Evolutionary conservation across 1,140 invertebrate species (phyloP).

Genomic region (Drosophila punjabiensis): DNA sequence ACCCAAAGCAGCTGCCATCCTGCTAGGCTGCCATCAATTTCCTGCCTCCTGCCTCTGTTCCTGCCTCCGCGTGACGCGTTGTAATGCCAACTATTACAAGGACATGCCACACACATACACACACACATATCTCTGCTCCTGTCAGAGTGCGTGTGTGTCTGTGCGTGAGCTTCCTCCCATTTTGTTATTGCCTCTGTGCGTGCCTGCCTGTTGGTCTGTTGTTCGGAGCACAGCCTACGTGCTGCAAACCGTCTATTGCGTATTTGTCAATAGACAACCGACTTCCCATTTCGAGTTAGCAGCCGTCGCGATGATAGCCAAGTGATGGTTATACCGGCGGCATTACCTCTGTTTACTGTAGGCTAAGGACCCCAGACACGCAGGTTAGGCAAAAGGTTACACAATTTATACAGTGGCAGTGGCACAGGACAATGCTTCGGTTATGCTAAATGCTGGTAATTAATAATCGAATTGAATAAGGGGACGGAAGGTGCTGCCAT

Average conservation of each 20-base stretch:
- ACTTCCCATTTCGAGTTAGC: slow-evolving; percentile 19
- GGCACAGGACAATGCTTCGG: background rate
- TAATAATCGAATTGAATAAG: background rate
- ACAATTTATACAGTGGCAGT: background rate
- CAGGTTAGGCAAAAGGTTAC: slow-evolving; percentile 1
- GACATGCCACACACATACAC: slow-evolving; percentile 50
- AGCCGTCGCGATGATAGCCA: slow-evolving; percentile 13
- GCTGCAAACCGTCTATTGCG: slow-evolving; percentile 67
- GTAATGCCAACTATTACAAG: slow-evolving; percentile 63
- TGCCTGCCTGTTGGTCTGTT: slow-evolving; percentile 37
- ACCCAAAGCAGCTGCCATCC: slow-evolving; percentile 53
- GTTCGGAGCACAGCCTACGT: slow-evolving; percentile 42
- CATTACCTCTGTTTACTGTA: background rate
- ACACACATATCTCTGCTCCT: slow-evolving; percentile 4
- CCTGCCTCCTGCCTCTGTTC: background rate
- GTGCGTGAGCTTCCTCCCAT: slow-evolving; percentile 15
- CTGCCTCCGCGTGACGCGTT: slow-evolving; percentile 32
- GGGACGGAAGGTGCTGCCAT: background rate
- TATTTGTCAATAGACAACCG: slow-evolving; percentile 64
- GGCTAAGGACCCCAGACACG: slow-evolving; percentile 2
- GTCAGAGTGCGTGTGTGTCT: slow-evolving; percentile 1
- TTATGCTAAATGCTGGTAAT: background rate
- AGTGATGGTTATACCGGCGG: background rate
- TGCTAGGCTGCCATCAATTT: slow-evolving; percentile 48
- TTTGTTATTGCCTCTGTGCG: slow-evolving; percentile 45